Conservation (phyloP, 2,888 invertebrate genomes). For the Beris chalybata region DNA sequence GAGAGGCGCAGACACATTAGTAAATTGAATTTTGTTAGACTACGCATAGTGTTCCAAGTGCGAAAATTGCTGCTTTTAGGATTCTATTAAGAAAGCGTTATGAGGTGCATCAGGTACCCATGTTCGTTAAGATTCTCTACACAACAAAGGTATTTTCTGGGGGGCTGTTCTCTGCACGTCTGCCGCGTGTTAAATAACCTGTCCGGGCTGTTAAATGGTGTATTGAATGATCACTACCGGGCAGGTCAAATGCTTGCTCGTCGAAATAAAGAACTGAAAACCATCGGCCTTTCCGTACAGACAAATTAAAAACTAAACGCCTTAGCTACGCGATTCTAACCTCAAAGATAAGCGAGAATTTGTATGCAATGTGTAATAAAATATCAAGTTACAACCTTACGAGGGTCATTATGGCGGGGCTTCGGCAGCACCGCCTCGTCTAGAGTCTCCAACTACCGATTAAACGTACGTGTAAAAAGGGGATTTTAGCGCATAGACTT, state of each 20-base stretch:
- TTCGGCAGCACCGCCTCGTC: background rate
- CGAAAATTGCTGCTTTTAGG: too few relatives aligned
- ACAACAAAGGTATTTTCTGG: too few relatives aligned
- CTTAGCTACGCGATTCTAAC: background rate
- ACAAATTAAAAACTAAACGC: background rate
- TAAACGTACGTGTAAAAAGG: background rate
- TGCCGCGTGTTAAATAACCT: too few relatives aligned
- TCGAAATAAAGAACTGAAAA: slow-evolving; percentile 13
- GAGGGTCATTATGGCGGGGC: slow-evolving; percentile 21
- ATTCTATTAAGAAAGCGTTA: too few relatives aligned
- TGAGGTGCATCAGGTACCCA: too few relatives aligned
- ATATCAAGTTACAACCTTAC: slow-evolving; percentile 29
- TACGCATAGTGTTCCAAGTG: too few relatives aligned
- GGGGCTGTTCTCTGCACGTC: too few relatives aligned
- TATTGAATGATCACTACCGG: slow-evolving; percentile 27
- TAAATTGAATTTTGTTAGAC: too few relatives aligned
- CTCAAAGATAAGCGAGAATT: slow-evolving; percentile 18
- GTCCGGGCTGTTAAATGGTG: slow-evolving; percentile 2
- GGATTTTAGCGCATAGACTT: background rate
- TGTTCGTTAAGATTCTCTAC: too few relatives aligned
- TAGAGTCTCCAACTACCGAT: background rate
- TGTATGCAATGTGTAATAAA: slow-evolving; percentile 21
- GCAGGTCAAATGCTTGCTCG: slow-evolving; percentile 14
- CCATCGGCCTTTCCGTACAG: slow-evolving; percentile 3
- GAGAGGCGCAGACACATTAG: too few relatives aligned